Percentiles rank a stretch among this genome's conserved stretches.
These are phyloP conservation scores for Aphelenchoides bicaudatus DNA, from an alignment of 2,888 invertebrate genomes.

Conservation along the genomic window DNA sequence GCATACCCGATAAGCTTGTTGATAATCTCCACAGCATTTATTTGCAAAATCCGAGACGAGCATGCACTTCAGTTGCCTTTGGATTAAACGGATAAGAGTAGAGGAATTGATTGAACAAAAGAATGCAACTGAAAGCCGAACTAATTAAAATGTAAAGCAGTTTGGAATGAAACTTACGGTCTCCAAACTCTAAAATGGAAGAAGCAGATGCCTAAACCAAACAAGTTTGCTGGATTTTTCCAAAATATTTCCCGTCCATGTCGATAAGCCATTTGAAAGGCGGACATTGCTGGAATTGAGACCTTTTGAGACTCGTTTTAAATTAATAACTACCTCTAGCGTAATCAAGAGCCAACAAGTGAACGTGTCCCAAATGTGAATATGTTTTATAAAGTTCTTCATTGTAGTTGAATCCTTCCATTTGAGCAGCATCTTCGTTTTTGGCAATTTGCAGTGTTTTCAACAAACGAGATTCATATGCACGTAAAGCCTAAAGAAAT, in stretches of 20 bases:
- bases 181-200: conserved; percentile 91
- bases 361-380: conserved; percentile 90
- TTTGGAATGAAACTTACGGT: conserved; percentile 69
- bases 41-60: conserved; percentile 94
- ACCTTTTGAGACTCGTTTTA: background rate
- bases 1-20: conserved; percentile 74
- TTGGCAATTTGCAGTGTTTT: conserved; percentile 4
- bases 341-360: conserved; percentile 85
- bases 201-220: conserved; percentile 89
- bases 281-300: conserved; percentile 79
- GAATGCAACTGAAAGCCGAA: conserved; percentile 60
- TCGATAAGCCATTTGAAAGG: conserved; percentile 80
- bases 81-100: conserved; percentile 82
- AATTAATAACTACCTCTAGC: conserved; percentile 73
- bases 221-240: conserved; percentile 79
- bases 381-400: conserved; percentile 69
- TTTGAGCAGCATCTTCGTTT: background rate
- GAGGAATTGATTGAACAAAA: conserved; percentile 87
- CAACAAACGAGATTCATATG: conserved; percentile 5
- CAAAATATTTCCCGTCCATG: conserved; percentile 79
- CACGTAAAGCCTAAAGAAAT: conserved; percentile 13
- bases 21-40: conserved; percentile 87
- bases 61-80: conserved; percentile 88
- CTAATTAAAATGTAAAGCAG: background rate
- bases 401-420: conserved; percentile 6